Percentiles rank a stretch among this genome's conserved stretches.
These are phyloP conservation scores for Anastatus disparis DNA, from an alignment of 1,140 invertebrate genomes.

Conservation along the genomic window DNA sequence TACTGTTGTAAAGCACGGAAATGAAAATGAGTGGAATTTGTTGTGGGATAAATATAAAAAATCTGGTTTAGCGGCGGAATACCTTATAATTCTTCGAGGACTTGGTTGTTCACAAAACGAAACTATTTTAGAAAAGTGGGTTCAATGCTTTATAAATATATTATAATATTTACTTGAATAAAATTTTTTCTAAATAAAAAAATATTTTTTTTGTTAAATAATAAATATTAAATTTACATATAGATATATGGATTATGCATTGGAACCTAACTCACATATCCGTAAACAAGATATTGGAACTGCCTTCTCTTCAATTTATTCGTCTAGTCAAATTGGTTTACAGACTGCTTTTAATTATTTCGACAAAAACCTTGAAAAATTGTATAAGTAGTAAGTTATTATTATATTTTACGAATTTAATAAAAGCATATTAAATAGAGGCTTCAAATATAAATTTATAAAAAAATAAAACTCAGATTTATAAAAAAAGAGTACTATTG, in stretches of 20 bases:
- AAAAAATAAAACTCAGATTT: no score
- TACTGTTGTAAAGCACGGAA: slow-evolving; percentile 77
- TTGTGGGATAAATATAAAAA: slow-evolving; percentile 78
- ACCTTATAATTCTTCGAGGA: slow-evolving; percentile 71
- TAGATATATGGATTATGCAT: slow-evolving; percentile 72
- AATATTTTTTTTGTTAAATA: no score
- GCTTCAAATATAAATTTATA: slow-evolving; percentile 46
- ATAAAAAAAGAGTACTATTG: no score
- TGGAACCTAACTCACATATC: slow-evolving; percentile 69
- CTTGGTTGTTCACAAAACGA: slow-evolving; percentile 74
- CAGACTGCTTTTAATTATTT: slow-evolving; percentile 40
- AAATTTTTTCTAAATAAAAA: no score
- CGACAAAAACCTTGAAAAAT: slow-evolving; percentile 2
- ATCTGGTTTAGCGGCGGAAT: slow-evolving; percentile 77
- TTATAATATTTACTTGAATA: no score
- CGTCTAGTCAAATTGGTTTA: slow-evolving; percentile 21
- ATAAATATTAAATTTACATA: slow-evolving; percentile 2
- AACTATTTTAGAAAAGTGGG: slow-evolving; percentile 63
- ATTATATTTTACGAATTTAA: not conserved
- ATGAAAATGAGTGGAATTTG: slow-evolving; percentile 82
- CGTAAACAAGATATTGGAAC: slow-evolving; percentile 75
- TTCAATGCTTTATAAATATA: no score
- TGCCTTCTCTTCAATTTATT: slow-evolving; percentile 70
- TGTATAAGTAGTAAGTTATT: slow-evolving; percentile 60
- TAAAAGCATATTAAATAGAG: not conserved